phyloP scores from a whole-genome alignment of 2,113 vertebrate genomes.

The Nanger granti region DNA sequence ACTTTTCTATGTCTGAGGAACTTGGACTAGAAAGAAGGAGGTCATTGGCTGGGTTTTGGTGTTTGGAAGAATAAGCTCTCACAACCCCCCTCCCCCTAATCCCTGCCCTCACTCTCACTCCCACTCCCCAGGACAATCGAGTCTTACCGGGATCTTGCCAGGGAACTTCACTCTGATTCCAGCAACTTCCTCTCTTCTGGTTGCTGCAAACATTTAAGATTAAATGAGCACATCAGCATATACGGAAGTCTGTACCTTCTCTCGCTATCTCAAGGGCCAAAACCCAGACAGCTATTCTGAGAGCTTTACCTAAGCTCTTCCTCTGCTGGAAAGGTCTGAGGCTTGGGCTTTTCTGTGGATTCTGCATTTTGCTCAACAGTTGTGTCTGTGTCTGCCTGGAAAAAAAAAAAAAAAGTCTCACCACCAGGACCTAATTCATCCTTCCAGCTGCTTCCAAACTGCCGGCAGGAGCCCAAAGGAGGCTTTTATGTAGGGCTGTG shows the following conservation, averaged over 20 bases:
- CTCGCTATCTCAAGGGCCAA: not conserved
- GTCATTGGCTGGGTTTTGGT: not conserved
- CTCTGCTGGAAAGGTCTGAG: slow-evolving; percentile 85
- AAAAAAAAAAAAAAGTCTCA: not conserved
- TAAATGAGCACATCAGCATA: not conserved
- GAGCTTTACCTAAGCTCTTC: slow-evolving; percentile 84
- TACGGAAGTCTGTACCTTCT: not conserved
- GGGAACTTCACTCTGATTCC: slow-evolving; percentile 90
- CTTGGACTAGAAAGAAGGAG: not conserved
- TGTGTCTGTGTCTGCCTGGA: not conserved
- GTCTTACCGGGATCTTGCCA: slow-evolving; percentile 88
- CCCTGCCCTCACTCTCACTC: not conserved
- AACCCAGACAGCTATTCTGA: not conserved
- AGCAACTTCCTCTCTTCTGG: slow-evolving; percentile 85
- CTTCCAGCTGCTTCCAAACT: not conserved
- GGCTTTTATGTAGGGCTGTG: not conserved
- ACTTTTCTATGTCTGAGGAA: not conserved
- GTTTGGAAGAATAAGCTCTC: not conserved
- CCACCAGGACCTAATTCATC: not conserved
- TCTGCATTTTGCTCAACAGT: slow-evolving; percentile 75
- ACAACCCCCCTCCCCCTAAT: not conserved
- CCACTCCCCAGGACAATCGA: not conserved
- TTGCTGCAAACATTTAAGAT: slow-evolving; percentile 74
- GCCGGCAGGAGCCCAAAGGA: not conserved
- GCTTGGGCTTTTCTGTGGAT: slow-evolving; percentile 65